These are phyloP conservation scores for Spialia ferax DNA, from an alignment of 2,888 invertebrate species.

Conservation along the genomic window DNA sequence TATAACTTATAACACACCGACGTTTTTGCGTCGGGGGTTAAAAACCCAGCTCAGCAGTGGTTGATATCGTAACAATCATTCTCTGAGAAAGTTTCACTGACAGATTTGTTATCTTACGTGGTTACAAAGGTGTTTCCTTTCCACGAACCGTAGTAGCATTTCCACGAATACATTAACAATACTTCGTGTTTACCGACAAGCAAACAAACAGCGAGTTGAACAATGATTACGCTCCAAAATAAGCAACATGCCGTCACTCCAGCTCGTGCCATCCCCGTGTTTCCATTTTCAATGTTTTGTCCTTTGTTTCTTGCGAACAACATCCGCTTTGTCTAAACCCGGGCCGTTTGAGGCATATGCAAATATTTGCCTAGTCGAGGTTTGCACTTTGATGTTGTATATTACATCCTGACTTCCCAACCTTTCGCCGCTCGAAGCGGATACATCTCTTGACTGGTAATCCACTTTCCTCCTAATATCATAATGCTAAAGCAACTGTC, in stretches of 20 bases:
- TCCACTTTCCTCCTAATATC: too few species aligned
- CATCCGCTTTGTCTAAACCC: constrained; percentile 69
- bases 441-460: not conserved
- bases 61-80: too few species aligned
- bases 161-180: too few species aligned
- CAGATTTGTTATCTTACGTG: too few species aligned
- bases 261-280: constrained; percentile 55
- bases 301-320: constrained; percentile 73
- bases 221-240: constrained; percentile 38
- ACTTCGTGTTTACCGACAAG: not conserved
- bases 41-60: too few species aligned
- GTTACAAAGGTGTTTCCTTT: too few species aligned
- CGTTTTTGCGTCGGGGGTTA: too few species aligned
- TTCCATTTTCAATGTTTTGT: constrained; percentile 68
- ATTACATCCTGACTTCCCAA: constrained; percentile 65
- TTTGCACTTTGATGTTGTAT: constrained; percentile 65
- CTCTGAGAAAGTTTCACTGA: too few species aligned
- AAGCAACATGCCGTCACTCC: constrained; percentile 46
- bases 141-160: too few species aligned
- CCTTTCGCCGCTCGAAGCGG: constrained; percentile 35
- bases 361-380: constrained; percentile 73
- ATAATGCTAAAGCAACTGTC: too few species aligned
- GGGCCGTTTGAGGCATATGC: constrained; percentile 65
- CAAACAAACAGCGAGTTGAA: constrained; percentile 16
- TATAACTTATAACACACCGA: too few species aligned